phyloP scores from a whole-genome alignment of 2,797 vertebrate genomes.

The Myripristis jacobus region DNA sequence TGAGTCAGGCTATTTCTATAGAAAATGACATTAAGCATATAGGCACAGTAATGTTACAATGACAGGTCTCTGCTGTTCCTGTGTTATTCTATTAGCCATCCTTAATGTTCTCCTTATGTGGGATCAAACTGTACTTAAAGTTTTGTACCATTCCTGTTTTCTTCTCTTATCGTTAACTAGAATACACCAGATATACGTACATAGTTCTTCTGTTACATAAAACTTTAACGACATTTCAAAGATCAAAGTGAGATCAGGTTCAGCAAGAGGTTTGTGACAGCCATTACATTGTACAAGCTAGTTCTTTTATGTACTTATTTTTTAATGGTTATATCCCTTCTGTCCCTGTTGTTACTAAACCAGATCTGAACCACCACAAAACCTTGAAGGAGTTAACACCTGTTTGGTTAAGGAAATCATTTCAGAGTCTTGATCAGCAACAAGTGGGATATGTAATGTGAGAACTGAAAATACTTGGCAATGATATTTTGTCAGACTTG shows the following conservation, averaged over 20 bases:
- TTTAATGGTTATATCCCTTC: neutral
- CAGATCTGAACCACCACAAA: neutral
- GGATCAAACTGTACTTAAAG: too few relatives aligned
- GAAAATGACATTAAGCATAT: too few relatives aligned
- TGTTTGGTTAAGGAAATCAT: neutral
- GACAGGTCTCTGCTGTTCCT: slow-evolving; percentile 14
- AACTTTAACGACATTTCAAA: too few relatives aligned
- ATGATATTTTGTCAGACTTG: neutral
- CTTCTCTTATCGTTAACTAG: neutral
- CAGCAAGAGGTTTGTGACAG: neutral
- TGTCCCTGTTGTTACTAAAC: neutral
- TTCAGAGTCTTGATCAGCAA: neutral
- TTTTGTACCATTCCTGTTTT: too few relatives aligned
- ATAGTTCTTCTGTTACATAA: too few relatives aligned
- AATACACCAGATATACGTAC: neutral
- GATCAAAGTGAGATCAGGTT: too few relatives aligned
- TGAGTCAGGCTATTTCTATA: too few relatives aligned
- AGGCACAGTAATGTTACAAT: neutral
- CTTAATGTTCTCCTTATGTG: neutral
- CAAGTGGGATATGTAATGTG: too few relatives aligned
- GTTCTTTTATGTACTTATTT: neutral
- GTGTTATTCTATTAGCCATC: neutral
- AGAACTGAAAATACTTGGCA: too few relatives aligned
- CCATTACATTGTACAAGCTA: neutral
- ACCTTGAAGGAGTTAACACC: neutral